Percentiles rank a stretch among this genome's conserved stretches.
These are phyloP conservation scores for Criorhina ranunculi DNA, from an alignment of 2,888 invertebrate species.

Conservation along the genomic window DNA sequence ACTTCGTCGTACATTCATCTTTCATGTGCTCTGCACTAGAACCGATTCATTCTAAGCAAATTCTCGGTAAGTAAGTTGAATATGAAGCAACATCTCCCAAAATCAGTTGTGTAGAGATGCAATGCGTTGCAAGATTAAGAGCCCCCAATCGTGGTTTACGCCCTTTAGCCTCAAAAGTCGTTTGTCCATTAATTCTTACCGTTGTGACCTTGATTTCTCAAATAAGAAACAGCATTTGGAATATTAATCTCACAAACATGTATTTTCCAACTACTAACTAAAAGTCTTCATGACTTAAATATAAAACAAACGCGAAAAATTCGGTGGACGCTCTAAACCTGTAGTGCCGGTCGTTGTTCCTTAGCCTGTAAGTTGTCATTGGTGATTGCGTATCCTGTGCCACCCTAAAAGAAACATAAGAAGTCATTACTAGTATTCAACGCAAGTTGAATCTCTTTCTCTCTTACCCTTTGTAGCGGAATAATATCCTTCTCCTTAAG, in stretches of 20 bases:
- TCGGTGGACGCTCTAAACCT: slow-evolving; percentile 86
- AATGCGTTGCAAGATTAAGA: too few relatives aligned
- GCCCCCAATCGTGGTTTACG: too few relatives aligned
- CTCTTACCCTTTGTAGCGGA: slow-evolving; percentile 91
- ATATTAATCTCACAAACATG: not conserved
- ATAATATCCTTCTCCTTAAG: slow-evolving; percentile 96
- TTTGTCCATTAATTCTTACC: too few relatives aligned
- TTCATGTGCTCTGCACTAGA: too few relatives aligned
- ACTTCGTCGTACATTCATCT: too few relatives aligned
- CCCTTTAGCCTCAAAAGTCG: too few relatives aligned
- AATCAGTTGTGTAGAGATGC: too few relatives aligned
- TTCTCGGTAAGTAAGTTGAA: too few relatives aligned
- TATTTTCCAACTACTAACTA: not conserved
- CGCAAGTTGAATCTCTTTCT: not conserved
- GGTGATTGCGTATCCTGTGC: slow-evolving; percentile 96
- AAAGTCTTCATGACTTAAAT: not conserved
- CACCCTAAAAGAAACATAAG: slow-evolving; percentile 88
- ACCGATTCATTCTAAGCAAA: too few relatives aligned
- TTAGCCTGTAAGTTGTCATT: slow-evolving; percentile 93
- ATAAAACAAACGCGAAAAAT: slow-evolving; percentile 13
- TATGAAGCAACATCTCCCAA: too few relatives aligned
- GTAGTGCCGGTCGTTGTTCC: slow-evolving; percentile 92
- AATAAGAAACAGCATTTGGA: not conserved
- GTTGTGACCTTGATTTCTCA: not conserved
- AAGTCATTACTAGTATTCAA: not conserved